Base-by-base conservation (phyloP, 2,797 vertebrate species). In the Sylvilagus floridanus region DNA sequence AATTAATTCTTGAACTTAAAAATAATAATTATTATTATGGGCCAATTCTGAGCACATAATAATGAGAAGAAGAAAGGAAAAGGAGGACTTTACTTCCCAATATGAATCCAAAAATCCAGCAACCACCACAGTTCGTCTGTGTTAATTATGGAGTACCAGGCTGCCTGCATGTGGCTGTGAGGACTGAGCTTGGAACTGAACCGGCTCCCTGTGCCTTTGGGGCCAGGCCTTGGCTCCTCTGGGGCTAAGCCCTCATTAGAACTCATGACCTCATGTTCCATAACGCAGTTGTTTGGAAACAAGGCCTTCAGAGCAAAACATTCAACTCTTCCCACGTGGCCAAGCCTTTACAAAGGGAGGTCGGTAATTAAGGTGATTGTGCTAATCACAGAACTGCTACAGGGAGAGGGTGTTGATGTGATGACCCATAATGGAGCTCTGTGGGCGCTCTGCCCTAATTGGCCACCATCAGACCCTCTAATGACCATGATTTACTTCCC, bases 171-270 rank as follows among this genome's bases (percentile, higher is more conserved):
- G n/a, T 50, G 32, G 32, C 37, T 0, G 0, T 3, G 47, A 52
- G 52, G 62, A 6, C 14, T 3, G 2, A 22, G 2, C 13, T 14
- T 0, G 0, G 42, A 35, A 30, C 2, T 47, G 24, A 16, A n/a
- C 28, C 28, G 50, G 28, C 35, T 72, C n/a, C 16, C 16, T 7
- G 5, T 26, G 37, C 30, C 71, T 75, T n/a, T 57, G 28, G 65
- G 76, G 57, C n/a, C 50, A 37, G 8, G 2, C 22, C 32, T 57
- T 37, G 54, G 42, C 47, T 73, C 17, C 73, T 52, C 19, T 7
- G 47, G 21, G 75, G 50, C 17, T 16, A 35, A 7, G 5, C 21
- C 78, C 17, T 73, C 69, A 30, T 50, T 57, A 69, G 77, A 88
- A 60, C 60, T 84, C 83, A 28, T 54, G 88, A 50, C 65, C 1